Percentiles rank a stretch among this genome's conserved stretches.
Evolutionary conservation across 2,888 invertebrate species (phyloP).

Genomic region (Stenoptilia bipunctidactyla): DNA sequence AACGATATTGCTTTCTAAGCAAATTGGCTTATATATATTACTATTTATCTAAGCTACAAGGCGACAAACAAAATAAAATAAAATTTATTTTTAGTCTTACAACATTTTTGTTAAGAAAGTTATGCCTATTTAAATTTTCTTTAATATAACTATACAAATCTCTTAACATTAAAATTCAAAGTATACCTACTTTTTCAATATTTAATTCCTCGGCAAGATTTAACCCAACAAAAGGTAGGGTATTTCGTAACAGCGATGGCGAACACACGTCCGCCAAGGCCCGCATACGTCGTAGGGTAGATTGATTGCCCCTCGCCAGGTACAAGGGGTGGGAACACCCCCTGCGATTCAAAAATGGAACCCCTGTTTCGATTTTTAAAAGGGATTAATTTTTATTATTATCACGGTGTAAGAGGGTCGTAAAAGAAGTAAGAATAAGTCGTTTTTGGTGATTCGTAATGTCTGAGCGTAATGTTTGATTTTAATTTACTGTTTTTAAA

Average conservation of each 20-base stretch:
- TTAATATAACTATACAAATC: too few relatives aligned
- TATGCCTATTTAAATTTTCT: too few relatives aligned
- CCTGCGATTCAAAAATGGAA: conserved; percentile 27
- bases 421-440: neutral
- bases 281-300: conserved; percentile 36
- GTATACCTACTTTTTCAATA: too few relatives aligned
- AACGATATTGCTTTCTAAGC: conserved; percentile 35
- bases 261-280: conserved; percentile 31
- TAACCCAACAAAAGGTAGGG: neutral
- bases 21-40: conserved; percentile 20
- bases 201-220: neutral
- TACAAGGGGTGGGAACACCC: conserved; percentile 34
- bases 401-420: neutral
- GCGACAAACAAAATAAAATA: neutral
- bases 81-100: neutral
- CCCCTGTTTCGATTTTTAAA: conserved; percentile 11
- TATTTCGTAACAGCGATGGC: conserved; percentile 12
- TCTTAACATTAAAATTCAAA: too few relatives aligned
- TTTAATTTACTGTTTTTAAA: too few relatives aligned
- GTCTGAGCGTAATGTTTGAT: too few relatives aligned
- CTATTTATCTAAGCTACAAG: too few relatives aligned
- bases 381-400: neutral
- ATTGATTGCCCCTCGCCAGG: conserved; percentile 54
- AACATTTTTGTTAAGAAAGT: too few relatives aligned
- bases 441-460: neutral